Evolutionary conservation across 2,113 vertebrate species (phyloP).

Genomic region (Myrmophylax atrothorax): DNA sequence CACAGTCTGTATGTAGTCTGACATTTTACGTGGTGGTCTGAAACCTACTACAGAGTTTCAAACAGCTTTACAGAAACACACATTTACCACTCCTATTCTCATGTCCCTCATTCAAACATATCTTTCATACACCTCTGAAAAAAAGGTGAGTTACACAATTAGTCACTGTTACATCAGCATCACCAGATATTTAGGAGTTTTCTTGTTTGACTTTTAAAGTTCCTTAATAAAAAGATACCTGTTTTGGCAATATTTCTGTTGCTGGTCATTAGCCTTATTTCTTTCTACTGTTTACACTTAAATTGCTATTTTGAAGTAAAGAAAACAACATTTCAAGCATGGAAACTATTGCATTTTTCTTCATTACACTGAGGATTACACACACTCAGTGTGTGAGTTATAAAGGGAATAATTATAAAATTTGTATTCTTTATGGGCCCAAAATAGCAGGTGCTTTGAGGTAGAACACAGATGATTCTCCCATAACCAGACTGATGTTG

Average conservation of each 20-base stretch:
- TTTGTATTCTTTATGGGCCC: conserved; percentile 47
- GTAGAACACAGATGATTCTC: conserved; percentile 63
- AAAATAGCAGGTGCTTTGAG: conserved; percentile 65
- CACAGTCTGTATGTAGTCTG: neutral
- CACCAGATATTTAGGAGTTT: neutral
- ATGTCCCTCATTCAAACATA: neutral
- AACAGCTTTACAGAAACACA: neutral
- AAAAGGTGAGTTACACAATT: neutral
- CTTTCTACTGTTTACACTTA: neutral
- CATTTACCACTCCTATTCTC: neutral
- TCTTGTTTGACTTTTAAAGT: neutral
- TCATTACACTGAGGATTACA: neutral
- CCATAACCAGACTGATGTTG: conserved; percentile 30
- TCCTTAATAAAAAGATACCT: neutral
- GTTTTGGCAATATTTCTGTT: neutral
- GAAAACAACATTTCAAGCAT: conserved; percentile 2
- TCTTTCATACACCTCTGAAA: neutral
- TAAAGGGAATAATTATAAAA: conserved; percentile 24
- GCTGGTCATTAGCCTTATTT: neutral
- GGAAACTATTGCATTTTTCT: neutral
- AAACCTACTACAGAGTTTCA: neutral
- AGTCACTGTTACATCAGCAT: neutral
- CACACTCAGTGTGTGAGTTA: neutral
- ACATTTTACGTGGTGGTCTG: conserved; percentile 2
- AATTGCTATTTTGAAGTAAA: neutral